A percentile compares a stretch with the other conserved stretches of the same genome.
Conservation (phyloP, 64 coral and sea anemone species). For the Montipora sp. region DNA sequence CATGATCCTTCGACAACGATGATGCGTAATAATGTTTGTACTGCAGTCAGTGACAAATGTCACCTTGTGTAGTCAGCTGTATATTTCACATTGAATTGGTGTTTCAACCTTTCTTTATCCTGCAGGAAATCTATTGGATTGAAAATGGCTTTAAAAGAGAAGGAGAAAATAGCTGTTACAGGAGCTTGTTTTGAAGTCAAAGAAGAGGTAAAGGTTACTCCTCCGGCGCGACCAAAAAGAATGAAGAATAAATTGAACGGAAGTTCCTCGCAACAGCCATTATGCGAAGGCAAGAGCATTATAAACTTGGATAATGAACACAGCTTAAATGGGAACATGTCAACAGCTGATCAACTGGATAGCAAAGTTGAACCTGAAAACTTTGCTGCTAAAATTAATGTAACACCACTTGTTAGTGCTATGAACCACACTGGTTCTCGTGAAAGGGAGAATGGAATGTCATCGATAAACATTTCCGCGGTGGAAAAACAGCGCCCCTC, state of each 20-base stretch:
- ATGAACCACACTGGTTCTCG: neutral
- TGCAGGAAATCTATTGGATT: neutral
- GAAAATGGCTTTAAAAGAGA: neutral
- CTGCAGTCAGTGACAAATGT: neutral
- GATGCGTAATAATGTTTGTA: neutral
- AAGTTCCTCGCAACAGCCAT: neutral
- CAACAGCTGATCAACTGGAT: neutral
- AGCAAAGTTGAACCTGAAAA: neutral
- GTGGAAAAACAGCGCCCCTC: too few relatives aligned
- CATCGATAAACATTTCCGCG: neutral
- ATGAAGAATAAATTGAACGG: neutral
- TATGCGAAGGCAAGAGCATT: neutral
- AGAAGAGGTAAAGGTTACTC: conserved; percentile 36
- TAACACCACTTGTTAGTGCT: neutral
- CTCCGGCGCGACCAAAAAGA: conserved; percentile 38
- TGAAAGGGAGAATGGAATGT: conserved; percentile 20
- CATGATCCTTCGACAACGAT: neutral
- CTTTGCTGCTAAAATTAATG: neutral
- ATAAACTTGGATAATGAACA: neutral
- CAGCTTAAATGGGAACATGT: neutral
- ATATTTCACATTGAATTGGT: neutral
- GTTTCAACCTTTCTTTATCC: neutral
- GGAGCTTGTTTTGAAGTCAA: neutral
- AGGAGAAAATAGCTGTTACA: neutral
- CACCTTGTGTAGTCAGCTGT: neutral